These are phyloP conservation scores for Pentamera pediparva DNA, from an alignment of 53 echinoderm and acorn worm species.

Conservation along the genomic window DNA sequence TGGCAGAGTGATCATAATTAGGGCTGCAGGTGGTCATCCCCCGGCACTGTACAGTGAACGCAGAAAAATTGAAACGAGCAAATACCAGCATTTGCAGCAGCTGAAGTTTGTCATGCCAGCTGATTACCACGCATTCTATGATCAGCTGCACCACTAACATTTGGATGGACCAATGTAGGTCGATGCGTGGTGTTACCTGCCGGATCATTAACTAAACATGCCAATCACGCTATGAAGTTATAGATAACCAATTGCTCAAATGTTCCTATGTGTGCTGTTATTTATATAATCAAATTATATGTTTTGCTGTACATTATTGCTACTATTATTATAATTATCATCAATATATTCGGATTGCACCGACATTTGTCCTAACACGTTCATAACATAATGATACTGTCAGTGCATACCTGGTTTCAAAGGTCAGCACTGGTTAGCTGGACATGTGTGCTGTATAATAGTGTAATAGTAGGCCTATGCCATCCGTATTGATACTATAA, in stretches of 20 bases:
- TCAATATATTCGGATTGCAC: too few species aligned
- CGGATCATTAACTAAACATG: neutral
- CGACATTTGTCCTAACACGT: too few species aligned
- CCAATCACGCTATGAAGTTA: neutral
- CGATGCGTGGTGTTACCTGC: neutral
- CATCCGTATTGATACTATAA: too few species aligned
- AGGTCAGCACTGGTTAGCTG: too few species aligned
- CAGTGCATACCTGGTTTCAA: too few species aligned
- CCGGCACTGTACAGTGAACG: conserved; percentile 11
- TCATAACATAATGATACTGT: too few species aligned
- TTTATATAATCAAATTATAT: neutral
- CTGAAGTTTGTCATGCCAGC: conserved; percentile 38
- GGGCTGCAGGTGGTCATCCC: conserved; percentile 1
- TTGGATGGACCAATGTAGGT: too few species aligned
- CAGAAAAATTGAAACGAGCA: conserved; percentile 19
- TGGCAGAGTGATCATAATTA: conserved; percentile 23
- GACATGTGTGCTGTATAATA: too few species aligned
- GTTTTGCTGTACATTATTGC: too few species aligned
- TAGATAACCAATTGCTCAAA: neutral
- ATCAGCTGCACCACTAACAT: conserved; percentile 20
- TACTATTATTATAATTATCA: too few species aligned
- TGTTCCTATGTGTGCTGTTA: neutral
- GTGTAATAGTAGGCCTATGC: too few species aligned
- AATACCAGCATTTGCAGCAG: conserved; percentile 43
- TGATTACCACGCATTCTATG: conserved; percentile 40